These are phyloP conservation scores for Coleophora deauratella DNA, from an alignment of 2,888 invertebrate species.

Conservation along the genomic window DNA sequence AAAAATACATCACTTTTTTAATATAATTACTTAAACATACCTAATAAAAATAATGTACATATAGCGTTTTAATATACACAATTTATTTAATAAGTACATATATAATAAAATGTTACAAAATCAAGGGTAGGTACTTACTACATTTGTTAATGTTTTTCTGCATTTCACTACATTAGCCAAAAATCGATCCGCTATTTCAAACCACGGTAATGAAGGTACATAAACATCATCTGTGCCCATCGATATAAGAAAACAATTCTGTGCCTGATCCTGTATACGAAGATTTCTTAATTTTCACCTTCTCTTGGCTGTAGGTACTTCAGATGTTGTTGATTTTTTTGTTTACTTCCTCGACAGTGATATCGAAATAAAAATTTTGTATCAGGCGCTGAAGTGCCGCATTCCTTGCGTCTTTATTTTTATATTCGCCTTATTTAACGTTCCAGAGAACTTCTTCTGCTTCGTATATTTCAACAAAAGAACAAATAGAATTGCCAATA, in stretches of 20 bases:
- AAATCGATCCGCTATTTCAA: constrained; percentile 6
- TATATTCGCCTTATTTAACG: too few relatives aligned
- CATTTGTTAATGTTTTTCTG: constrained; percentile 5
- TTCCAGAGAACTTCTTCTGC: too few relatives aligned
- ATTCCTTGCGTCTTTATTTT: too few relatives aligned
- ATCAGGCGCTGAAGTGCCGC: too few relatives aligned
- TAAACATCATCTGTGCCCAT: constrained; percentile 9
- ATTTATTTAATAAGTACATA: background rate
- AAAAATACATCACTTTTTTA: background rate
- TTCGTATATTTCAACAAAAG: too few relatives aligned
- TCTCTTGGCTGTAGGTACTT: constrained; percentile 5
- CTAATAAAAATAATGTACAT: background rate
- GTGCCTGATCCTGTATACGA: background rate
- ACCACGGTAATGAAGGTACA: constrained; percentile 1
- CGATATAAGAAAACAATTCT: too few relatives aligned
- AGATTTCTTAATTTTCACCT: too few relatives aligned
- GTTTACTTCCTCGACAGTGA: constrained; percentile 2
- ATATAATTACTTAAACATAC: background rate
- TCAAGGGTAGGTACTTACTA: background rate
- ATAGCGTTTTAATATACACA: background rate
- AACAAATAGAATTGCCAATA: too few relatives aligned
- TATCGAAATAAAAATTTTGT: too few relatives aligned
- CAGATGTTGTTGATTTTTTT: constrained; percentile 10
- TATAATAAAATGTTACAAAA: background rate
- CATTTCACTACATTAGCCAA: constrained; percentile 4